Percentiles rank a stretch among this genome's conserved stretches.
phyloP scores from a whole-genome alignment of 1,140 invertebrate genomes.

The Theocolax elegans region DNA sequence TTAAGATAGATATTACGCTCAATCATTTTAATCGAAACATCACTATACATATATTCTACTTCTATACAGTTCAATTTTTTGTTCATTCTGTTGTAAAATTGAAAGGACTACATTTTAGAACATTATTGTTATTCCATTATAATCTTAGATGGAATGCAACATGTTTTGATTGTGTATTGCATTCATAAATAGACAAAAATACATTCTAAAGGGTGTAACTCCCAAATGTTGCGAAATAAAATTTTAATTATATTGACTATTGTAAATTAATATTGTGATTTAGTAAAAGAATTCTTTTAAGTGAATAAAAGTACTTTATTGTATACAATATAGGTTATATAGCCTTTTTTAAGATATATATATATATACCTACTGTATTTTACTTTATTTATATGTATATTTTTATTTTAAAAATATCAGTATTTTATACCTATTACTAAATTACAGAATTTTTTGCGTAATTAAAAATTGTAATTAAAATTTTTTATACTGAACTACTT shows the following conservation, averaged over 20 bases:
- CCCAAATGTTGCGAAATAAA: conserved; percentile 7
- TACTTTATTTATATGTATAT: too few species aligned
- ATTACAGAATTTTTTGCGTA: neutral
- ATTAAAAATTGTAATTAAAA: neutral
- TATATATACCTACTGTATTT: neutral
- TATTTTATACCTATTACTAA: neutral
- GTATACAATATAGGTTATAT: conserved; percentile 27
- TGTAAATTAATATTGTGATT: conserved; percentile 31
- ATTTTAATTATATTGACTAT: conserved; percentile 9
- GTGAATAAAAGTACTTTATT: conserved; percentile 21
- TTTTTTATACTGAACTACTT: too few species aligned
- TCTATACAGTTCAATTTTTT: too few species aligned
- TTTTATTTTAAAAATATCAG: neutral
- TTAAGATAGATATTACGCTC: too few species aligned
- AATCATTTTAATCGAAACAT: too few species aligned
- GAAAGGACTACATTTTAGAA: neutral
- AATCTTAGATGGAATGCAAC: neutral
- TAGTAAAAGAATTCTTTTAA: conserved; percentile 15
- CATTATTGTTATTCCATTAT: neutral
- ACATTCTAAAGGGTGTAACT: neutral
- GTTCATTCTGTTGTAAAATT: neutral
- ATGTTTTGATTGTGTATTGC: conserved; percentile 10
- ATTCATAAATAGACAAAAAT: neutral
- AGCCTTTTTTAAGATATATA: conserved; percentile 23
- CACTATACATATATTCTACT: too few species aligned